Evolutionary conservation across 2,888 invertebrate genomes (phyloP).

Genomic region (Dusona sp.): DNA sequence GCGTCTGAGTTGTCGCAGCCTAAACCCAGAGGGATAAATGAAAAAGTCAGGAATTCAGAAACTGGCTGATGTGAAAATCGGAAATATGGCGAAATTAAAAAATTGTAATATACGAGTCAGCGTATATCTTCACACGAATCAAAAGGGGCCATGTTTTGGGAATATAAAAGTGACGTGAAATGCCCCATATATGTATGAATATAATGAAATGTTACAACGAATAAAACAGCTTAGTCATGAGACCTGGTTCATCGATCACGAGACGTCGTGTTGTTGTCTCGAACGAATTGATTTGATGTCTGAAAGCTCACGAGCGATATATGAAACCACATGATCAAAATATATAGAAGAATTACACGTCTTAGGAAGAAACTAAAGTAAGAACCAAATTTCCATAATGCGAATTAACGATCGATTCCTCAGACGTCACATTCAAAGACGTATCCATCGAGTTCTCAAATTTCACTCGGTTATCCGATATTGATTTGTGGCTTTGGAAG

Average conservation of each 20-base stretch:
- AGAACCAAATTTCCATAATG: slow-evolving; percentile 31
- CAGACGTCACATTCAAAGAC: neutral
- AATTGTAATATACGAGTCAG: too few relatives aligned
- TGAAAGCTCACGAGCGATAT: neutral
- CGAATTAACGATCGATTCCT: slow-evolving; percentile 36
- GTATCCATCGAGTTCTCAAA: slow-evolving; percentile 33
- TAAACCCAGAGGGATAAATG: too few relatives aligned
- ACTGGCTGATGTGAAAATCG: too few relatives aligned
- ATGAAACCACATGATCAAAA: slow-evolving; percentile 7
- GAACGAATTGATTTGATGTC: slow-evolving; percentile 14
- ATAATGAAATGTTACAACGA: slow-evolving; percentile 38
- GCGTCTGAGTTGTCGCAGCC: too few relatives aligned
- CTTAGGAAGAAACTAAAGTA: neutral
- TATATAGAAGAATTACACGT: neutral
- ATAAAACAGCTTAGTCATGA: slow-evolving; percentile 41
- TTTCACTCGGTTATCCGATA: slow-evolving; percentile 47
- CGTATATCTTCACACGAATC: too few relatives aligned
- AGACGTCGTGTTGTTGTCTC: slow-evolving; percentile 27
- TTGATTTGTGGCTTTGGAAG: slow-evolving; percentile 5
- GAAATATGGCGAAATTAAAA: too few relatives aligned
- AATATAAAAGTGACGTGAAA: too few relatives aligned
- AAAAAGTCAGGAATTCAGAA: too few relatives aligned
- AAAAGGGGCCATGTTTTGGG: too few relatives aligned
- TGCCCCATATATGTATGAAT: too few relatives aligned
- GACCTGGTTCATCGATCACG: slow-evolving; percentile 50